phyloP scores from a whole-genome alignment of 2,888 invertebrate species.

The Zele albiditarsus region DNA sequence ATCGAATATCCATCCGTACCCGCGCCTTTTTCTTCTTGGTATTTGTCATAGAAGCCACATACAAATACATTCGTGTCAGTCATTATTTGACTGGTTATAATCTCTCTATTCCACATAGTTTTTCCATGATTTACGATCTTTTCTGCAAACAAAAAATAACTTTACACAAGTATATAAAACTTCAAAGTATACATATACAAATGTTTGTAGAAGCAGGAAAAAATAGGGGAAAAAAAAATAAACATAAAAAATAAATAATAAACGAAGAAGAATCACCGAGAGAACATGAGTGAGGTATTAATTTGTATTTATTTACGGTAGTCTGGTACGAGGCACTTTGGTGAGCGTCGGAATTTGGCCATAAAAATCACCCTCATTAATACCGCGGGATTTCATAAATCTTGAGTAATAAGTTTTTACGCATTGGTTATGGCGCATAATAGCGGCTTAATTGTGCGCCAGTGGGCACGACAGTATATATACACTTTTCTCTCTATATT shows the following conservation, averaged over 20 bases:
- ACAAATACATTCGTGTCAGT: conserved; percentile 24
- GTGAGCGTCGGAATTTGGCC: conserved; percentile 51
- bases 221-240: background rate
- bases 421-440: conserved; percentile 65
- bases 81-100: conserved; percentile 36
- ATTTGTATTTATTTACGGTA: conserved; percentile 51
- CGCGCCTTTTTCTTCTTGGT: conserved; percentile 22
- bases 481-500: conserved; percentile 15
- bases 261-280: conserved; percentile 25
- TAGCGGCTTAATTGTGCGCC: conserved; percentile 67
- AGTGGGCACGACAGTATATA: conserved; percentile 53
- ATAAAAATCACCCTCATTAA: conserved; percentile 64
- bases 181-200: conserved; percentile 6
- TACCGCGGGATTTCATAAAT: conserved; percentile 66
- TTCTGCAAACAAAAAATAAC: background rate
- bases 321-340: conserved; percentile 37
- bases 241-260: conserved; percentile 12
- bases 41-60: background rate
- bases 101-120: conserved; percentile 7
- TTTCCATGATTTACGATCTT: conserved; percentile 14
- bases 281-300: conserved; percentile 24
- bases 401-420: conserved; percentile 66
- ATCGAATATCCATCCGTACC: conserved; percentile 23
- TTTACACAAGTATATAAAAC: background rate
- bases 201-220: background rate